Evolutionary conservation across 1,140 invertebrate genomes (phyloP), one percentile per base, ranked within the genome.

Genomic region (Ceratosolen solmsi): DNA sequence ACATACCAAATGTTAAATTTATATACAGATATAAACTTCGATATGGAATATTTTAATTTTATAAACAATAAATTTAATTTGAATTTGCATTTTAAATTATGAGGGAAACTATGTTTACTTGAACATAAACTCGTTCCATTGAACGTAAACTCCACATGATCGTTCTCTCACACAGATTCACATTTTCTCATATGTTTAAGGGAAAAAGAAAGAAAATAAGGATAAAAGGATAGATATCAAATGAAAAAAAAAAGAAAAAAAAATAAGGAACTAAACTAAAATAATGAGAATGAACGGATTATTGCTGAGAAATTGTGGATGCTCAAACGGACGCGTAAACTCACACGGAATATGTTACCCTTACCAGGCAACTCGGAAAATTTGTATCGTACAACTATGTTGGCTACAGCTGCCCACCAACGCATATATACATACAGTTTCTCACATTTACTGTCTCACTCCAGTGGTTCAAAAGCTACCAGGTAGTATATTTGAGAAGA

Each of bases 381-480:
- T 86, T 87, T 87, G 86, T 85, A 84, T 83, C 77, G 36, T 41
- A 38, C 65, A 63, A 65, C 84, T 49, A 80, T 80, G 20, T 8
- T 2, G 17, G 7, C 49, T 30, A 30, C 13, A 30, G 25, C 13
- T n/a, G 27, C 58, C 41, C 41, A 46, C 41, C 41, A 5, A 13
- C 41, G 13, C 13, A 54, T 15, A 20, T 54, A 54, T n/a, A 54
- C 17, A 54, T 54, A 8, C 20, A 22, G 51, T 15, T 4, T 54
- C 9, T 11, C 17, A 22, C 17, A 54, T 15, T 65, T 22, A 65
- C 30, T 36, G 11, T 9, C 8, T 63, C 27, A 36, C 17, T 65
- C 17, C 11, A 65, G 8, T 1, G 15, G 30, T 22, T 36, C 1
- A 65, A 65, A 65, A 20, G 15, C 17, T 27, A 7, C 2, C 8